A percentile compares a stretch with the other conserved stretches of the same genome.
Conservation (phyloP, 2,113 vertebrate genomes). For the Gasterosteus aculeatus region DNA sequence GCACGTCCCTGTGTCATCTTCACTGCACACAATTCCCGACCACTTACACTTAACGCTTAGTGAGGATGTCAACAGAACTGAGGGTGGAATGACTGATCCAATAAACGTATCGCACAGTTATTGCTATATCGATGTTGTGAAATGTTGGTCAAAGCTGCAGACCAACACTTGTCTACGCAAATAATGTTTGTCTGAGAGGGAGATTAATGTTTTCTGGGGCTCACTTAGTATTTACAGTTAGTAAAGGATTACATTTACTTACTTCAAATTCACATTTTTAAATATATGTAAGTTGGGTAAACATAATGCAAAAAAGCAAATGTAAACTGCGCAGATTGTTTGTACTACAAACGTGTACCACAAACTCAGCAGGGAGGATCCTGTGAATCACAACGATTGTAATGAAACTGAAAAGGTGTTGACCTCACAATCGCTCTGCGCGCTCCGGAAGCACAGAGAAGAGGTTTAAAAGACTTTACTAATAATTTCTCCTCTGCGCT, state of each 20-base stretch:
- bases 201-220: background rate
- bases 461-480: background rate
- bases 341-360: background rate
- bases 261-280: background rate
- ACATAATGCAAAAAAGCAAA: slow-evolving; percentile 4
- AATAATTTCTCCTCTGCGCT: background rate
- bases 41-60: background rate
- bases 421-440: background rate
- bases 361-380: background rate
- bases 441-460: background rate
- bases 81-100: background rate
- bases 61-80: background rate
- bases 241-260: background rate
- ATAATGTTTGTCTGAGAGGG: background rate
- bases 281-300: background rate
- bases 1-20: background rate
- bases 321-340: background rate
- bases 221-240: background rate
- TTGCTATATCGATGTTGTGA: background rate
- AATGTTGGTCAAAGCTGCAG: background rate
- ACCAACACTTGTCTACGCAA: background rate
- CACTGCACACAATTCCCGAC: background rate
- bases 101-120: background rate
- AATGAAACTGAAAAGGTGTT: background rate
- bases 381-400: background rate